These are phyloP conservation scores for Diadophis punctatus DNA, from an alignment of 2,113 vertebrate species.

Conservation along the genomic window DNA sequence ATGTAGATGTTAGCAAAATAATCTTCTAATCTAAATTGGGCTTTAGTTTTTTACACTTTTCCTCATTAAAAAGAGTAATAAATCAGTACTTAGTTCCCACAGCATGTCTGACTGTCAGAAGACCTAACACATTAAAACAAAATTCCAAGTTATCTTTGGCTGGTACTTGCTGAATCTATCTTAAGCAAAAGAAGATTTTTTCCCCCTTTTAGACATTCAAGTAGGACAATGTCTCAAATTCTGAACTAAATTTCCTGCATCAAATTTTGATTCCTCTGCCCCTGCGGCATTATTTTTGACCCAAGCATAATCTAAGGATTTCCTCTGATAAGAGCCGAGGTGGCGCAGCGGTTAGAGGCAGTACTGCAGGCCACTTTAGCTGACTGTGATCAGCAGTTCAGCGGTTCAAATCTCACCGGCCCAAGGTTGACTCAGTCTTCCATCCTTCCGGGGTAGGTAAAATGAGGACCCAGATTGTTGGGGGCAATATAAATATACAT, in stretches of 20 bases:
- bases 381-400: too few species aligned
- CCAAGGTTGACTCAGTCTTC: too few species aligned
- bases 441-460: too few species aligned
- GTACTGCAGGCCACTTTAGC: too few species aligned
- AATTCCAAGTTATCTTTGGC: background rate
- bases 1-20: background rate
- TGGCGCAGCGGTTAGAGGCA: too few species aligned
- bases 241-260: background rate
- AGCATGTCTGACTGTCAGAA: background rate
- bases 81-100: background rate
- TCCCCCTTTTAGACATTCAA: conserved; percentile 18
- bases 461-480: too few species aligned
- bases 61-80: background rate
- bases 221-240: background rate
- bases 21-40: background rate
- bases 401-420: too few species aligned
- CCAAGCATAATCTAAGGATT: background rate
- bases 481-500: too few species aligned
- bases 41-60: background rate
- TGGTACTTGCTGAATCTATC: background rate
- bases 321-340: background rate
- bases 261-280: background rate
- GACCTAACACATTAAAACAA: background rate
- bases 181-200: background rate
- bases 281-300: background rate